Conservation (phyloP, 2,797 vertebrate species). For the Iguana delicatissima region DNA sequence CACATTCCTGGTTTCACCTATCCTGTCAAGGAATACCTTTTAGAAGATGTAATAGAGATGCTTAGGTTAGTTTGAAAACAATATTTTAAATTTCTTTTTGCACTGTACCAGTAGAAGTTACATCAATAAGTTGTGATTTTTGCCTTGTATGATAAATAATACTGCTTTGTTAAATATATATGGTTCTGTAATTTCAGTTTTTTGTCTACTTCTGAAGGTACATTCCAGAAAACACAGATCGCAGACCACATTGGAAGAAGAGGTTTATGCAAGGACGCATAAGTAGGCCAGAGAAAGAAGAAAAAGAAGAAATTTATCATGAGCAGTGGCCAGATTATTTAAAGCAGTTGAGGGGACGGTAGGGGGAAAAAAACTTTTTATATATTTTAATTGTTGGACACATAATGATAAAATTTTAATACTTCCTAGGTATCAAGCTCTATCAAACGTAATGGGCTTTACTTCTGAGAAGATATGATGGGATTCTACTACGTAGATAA, state of each 20-base stretch:
- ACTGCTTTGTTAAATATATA: too few species aligned
- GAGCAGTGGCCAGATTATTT: constrained; percentile 90
- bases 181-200: background rate
- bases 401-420: background rate
- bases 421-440: background rate
- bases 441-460: background rate
- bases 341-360: constrained; percentile 86
- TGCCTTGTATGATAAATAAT: background rate
- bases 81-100: background rate
- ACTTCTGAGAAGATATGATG: background rate
- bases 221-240: constrained; percentile 83
- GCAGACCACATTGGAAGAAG: constrained; percentile 84
- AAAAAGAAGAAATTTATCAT: constrained; percentile 91
- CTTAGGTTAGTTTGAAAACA: constrained; percentile 79
- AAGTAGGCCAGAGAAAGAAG: constrained; percentile 88
- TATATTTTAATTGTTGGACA: background rate
- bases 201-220: constrained; percentile 76
- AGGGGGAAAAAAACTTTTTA: background rate
- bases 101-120: background rate
- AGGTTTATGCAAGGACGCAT: constrained; percentile 91
- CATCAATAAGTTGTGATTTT: background rate
- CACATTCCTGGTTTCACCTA: constrained; percentile 97
- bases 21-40: constrained; percentile 92
- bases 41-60: constrained; percentile 95
- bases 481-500: background rate